phyloP scores from a whole-genome alignment of 2,113 vertebrate species.

The Eulemur macaco region DNA sequence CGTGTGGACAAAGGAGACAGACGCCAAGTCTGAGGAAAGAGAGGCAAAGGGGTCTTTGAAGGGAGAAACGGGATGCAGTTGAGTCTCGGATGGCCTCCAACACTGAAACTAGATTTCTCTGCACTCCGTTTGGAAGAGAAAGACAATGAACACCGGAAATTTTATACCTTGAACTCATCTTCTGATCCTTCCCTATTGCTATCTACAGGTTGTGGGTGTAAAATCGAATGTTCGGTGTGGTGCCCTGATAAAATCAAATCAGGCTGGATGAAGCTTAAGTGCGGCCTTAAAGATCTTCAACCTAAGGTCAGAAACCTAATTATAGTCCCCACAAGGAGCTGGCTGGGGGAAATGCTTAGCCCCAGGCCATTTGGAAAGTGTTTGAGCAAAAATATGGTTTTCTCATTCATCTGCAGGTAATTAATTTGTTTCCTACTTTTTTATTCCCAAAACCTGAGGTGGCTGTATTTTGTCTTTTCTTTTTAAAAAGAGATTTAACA shows the following conservation, averaged over 20 bases:
- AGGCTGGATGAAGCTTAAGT: neutral
- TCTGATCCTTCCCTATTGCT: conserved; percentile 30
- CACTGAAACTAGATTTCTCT: neutral
- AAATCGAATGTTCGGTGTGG: conserved; percentile 7
- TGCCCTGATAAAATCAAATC: conserved; percentile 49
- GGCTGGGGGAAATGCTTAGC: neutral
- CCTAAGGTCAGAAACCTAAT: conserved; percentile 60
- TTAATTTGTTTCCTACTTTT: neutral
- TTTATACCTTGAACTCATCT: neutral
- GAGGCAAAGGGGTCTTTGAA: neutral
- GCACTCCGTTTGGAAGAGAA: conserved; percentile 10
- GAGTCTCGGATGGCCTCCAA: neutral
- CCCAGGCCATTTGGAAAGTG: neutral
- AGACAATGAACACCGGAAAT: conserved; percentile 26
- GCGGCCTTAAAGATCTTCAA: neutral
- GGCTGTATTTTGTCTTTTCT: neutral
- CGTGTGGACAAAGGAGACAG: neutral
- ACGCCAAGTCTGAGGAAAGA: neutral
- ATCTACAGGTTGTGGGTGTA: neutral
- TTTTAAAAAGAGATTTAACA: neutral
- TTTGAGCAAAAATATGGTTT: neutral
- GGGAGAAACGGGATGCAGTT: neutral
- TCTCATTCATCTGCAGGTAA: neutral
- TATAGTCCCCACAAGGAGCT: conserved; percentile 5
- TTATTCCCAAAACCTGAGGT: neutral